Evolutionary conservation across 2,888 invertebrate genomes (phyloP).

Genomic region (Cerastis leucographa): DNA sequence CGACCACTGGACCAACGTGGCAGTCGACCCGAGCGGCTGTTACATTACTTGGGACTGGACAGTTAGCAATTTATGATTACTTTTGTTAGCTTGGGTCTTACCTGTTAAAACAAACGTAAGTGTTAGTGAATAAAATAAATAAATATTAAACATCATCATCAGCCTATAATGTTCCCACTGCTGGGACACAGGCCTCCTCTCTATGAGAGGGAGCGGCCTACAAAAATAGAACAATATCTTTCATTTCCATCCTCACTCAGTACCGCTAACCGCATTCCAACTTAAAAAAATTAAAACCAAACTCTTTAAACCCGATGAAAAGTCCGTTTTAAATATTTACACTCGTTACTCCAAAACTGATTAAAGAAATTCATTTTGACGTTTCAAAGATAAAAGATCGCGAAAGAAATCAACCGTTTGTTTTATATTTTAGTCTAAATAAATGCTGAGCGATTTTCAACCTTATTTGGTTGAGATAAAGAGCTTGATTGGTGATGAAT

Average conservation of each 20-base stretch:
- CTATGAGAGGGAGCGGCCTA: no score
- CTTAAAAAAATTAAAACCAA: background rate
- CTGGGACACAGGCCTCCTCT: no score
- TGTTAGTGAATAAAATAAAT: no score
- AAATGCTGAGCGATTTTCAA: constrained; percentile 59
- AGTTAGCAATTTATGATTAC: no score
- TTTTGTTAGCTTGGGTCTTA: no score
- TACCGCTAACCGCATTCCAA: background rate
- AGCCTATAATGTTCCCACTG: no score
- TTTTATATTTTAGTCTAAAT: constrained; percentile 63
- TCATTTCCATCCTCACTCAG: background rate
- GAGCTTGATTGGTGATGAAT: constrained; percentile 64
- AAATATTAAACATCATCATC: no score
- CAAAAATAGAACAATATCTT: background rate
- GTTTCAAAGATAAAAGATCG: constrained; percentile 69
- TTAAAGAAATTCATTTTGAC: constrained; percentile 71
- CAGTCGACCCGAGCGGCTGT: no score
- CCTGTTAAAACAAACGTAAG: no score
- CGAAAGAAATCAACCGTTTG: constrained; percentile 66
- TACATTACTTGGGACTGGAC: no score
- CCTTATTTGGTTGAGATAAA: constrained; percentile 66
- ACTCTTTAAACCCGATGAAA: constrained; percentile 32
- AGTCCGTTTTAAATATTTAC: constrained; percentile 58
- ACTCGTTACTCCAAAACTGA: constrained; percentile 55
- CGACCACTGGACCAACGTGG: no score